Evolutionary conservation across 2,888 invertebrate species (phyloP), one percentile per base, ranked within the genome.

Genomic region (Macrosoma leucophasiata): DNA sequence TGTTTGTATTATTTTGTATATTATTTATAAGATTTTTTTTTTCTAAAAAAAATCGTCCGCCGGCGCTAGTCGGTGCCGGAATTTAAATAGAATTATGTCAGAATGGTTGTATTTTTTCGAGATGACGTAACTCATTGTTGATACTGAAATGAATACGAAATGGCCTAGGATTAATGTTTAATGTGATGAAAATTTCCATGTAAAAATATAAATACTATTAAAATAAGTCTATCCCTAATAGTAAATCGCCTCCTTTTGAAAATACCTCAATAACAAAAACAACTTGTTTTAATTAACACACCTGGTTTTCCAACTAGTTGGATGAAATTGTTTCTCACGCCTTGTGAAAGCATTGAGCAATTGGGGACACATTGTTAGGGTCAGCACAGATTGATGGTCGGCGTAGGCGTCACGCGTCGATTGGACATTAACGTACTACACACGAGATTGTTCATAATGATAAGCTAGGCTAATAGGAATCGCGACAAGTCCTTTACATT

Each of bases 1-100:
- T 73, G 66, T 84, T 82, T 84, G 74, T 82, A 84, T 84, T 76
- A 79, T 84, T 82, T 84, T 84, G 82, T 84, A 84, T 77, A 82
- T 81, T 84, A 77, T 76, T 79, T 78, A 65, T 84, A 82, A 82
- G 78, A 69, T 64, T 51, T 17, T 76, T 75, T 58, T 76, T 76
- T 74, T 62, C n/a, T n/a, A n/a, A n/a, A n/a, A n/a, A 58, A 48
- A 72, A 69, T 62, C 58, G 56, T 56, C 59, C 55, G 55, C 71
- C 62, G 67, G 59, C 52, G 52, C 55, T n/a, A n/a, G n/a, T n/a
- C n/a, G 55, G 51, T 52, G 57, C 61, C 65, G 62, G 55, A 69
- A 49, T 64, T 70, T 64, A 68, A 67, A 66, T 69, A 71, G 65
- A 67, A n/a, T 64, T 64, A 66, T 66, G 67, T n/a, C 72, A 71